Base-by-base conservation (phyloP, 2,888 invertebrate species). In the Eurytoma californica region DNA sequence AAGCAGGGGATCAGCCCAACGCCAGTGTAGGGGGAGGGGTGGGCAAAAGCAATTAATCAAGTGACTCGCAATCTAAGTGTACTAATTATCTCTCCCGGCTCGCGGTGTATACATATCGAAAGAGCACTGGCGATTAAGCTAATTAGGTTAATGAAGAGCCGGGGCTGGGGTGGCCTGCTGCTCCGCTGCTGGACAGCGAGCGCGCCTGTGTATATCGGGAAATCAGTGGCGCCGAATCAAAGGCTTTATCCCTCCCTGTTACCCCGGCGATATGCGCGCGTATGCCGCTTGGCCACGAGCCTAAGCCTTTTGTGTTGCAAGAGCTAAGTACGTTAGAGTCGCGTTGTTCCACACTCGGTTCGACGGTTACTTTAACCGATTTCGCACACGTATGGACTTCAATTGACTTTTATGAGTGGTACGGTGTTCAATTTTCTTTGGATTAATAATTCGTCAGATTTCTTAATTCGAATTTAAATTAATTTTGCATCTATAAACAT, bases 141-240 rank as follows among this genome's bases (percentile, higher is more conserved):
- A 79, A 79, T 79, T 79, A 65, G 73, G 65, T 65, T 79, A 65
- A 68, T 51, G 63, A 73, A 78, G 60, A 77, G 69, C 53, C n/a
- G n/a, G 16, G 7, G n/a, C 7, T 18, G 57, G 20, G 57, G 14
- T 18, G 24, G 2, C 24, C n/a, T n/a, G n/a, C n/a, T n/a, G n/a
- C 30, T 3, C 3, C 18, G 55, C 28, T 12, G 28, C 13, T 13
- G 14, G 3, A 16, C n/a, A 18, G 16, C 24, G 47, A 28, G 18
- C 24, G 47, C 3, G 28, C 5, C 20, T 2, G 18, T 24, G n/a
- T 28, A 51, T 55, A 61, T 63, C 18, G 68, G 49, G 57, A 58
- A 66, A 66, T 74, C 66, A 58, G 39, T 13, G 7, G 47, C 20
- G 67, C 61, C 61, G 55, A 68, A 67, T 67, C 60, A 65, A 67